Conservation (phyloP, 2,797 vertebrate genomes). For the Brotula barbata region DNA sequence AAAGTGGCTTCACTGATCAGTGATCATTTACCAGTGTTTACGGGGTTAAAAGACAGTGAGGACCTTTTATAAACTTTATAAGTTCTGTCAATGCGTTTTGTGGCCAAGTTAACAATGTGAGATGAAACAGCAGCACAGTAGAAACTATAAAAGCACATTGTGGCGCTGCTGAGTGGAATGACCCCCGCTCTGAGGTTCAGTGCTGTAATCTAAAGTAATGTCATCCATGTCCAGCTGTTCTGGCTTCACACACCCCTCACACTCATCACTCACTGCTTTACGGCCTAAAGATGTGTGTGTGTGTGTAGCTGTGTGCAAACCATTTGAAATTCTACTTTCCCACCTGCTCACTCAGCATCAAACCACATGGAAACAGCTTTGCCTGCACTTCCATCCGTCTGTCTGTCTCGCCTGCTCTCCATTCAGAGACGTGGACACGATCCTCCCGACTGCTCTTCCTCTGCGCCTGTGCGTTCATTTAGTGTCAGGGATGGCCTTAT, state of each 20-base stretch:
- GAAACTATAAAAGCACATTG: constrained; percentile 34
- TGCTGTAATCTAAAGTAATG: constrained; percentile 13
- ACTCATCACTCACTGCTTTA: constrained; percentile 12
- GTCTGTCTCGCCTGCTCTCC: constrained; percentile 20
- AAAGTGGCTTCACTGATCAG: no score
- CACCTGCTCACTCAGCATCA: constrained; percentile 52
- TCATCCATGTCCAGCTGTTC: constrained; percentile 52
- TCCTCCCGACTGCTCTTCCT: constrained; percentile 42
- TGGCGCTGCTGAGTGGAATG: constrained; percentile 38
- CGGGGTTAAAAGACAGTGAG: no score
- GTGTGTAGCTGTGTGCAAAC: constrained; percentile 3
- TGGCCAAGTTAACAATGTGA: constrained; percentile 49
- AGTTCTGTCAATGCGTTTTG: constrained; percentile 35
- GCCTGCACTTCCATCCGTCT: constrained; percentile 32
- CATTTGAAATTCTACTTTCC: constrained; percentile 40
- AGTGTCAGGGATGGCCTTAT: constrained; percentile 48
- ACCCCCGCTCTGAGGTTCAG: constrained; percentile 28
- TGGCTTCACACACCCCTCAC: constrained; percentile 27
- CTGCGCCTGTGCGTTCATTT: constrained; percentile 56
- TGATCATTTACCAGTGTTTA: no score
- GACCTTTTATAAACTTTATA: constrained; percentile 8
- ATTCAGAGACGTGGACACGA: constrained; percentile 48
- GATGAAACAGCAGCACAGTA: constrained; percentile 18
- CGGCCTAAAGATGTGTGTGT: constrained; percentile 2
- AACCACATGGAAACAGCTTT: constrained; percentile 35